These are phyloP conservation scores for Corythaeola cristata DNA, from an alignment of 2,113 vertebrate species.

Conservation along the genomic window DNA sequence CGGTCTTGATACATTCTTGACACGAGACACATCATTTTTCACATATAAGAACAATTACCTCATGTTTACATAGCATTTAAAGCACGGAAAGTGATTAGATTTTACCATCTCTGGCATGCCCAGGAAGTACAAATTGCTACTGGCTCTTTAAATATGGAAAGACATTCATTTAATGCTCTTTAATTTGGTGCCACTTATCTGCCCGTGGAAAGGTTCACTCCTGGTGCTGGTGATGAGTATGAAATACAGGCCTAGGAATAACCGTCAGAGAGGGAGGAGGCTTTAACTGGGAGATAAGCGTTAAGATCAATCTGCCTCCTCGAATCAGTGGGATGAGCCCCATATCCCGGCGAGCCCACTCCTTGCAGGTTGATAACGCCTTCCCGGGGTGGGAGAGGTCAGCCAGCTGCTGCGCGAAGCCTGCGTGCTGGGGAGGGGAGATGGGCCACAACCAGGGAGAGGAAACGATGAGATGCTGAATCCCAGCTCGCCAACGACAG, in stretches of 20 bases:
- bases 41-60: constrained; percentile 72
- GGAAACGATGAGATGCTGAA: not conserved
- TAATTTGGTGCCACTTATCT: constrained; percentile 76
- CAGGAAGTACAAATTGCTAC: constrained; percentile 46
- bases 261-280: constrained; percentile 57
- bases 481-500: rapidly evolving
- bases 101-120: constrained; percentile 48
- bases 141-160: constrained; percentile 61
- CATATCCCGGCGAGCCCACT: constrained; percentile 19
- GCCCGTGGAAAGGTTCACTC: constrained; percentile 50
- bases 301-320: constrained; percentile 44
- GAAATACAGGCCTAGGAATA: constrained; percentile 68
- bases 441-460: not conserved
- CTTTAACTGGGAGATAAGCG: constrained; percentile 63
- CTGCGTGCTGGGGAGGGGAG: not conserved
- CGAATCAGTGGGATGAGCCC: constrained; percentile 49
- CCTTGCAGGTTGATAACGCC: constrained; percentile 23
- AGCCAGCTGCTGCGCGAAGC: not conserved
- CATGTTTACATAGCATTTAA: constrained; percentile 71
- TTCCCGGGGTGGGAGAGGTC: not conserved
- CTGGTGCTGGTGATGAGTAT: constrained; percentile 67
- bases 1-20: constrained; percentile 72
- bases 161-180: constrained; percentile 61
- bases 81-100: constrained; percentile 70
- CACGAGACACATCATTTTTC: constrained; percentile 64